Evolutionary conservation across 2,888 invertebrate species (phyloP), one percentile per base, ranked within the genome.

Genomic region (Cantharis rufa): DNA sequence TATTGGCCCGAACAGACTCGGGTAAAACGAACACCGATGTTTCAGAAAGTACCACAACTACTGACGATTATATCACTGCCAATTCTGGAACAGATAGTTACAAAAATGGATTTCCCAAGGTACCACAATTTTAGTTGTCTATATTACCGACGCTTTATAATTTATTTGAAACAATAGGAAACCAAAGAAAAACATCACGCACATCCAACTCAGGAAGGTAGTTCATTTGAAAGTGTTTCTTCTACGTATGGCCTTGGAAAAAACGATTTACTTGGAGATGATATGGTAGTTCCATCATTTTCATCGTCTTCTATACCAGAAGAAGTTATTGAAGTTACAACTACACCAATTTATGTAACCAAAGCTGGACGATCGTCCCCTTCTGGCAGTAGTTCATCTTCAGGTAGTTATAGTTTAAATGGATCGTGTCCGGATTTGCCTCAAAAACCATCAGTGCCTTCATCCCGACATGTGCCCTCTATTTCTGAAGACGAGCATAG

Each of bases 31-130:
- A 93, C 81, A 94, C 93, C 64, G 96, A 96, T 85, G 90, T 95
- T 71, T 95, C 95, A n/a, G 96, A 96, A 89, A 95, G 95, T 84
- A 96, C 96, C 78, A 93, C 93, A 16, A 91, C 91, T n/a, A 94
- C 94, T 69, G 96, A 96, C 87, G 96, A 96, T 88, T 96, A 96
- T 87, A 93, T 95, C 81, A 96, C 96, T 82, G 96, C 96, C 86
- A 96, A 93, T 87, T 92, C 93, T 73, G 93, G 87, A 79, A 88
- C 88, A 10, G 88, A 94, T 85, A 94, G 92, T 84, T 94, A 93
- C 15, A 91, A 90, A 87, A 92, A 92, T 84, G 86, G 86, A 24
- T 90, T 89, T 90, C 92, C 86, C 92, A 94, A 83, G 94, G 95
- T 66, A 94, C 85, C 32, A 13, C 4, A 32, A 5, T 13, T 32